Evolutionary conservation across 2,797 vertebrate species (phyloP).

Genomic region (Danio choprae): DNA sequence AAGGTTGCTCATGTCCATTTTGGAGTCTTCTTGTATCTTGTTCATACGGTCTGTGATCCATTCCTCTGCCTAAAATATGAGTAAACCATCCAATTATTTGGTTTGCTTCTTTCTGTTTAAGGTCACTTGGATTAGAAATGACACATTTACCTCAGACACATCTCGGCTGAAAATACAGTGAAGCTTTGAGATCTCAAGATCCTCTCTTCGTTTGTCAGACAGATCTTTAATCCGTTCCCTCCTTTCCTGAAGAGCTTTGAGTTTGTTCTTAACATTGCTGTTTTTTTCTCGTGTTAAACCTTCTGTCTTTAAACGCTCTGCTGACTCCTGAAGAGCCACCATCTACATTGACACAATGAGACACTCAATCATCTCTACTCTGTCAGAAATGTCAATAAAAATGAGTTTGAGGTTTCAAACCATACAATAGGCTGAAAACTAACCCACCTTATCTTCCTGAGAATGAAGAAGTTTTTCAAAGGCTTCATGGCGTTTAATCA

Average conservation of each 20-base stretch:
- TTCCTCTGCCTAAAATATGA: constrained; percentile 78
- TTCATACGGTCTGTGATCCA: constrained; percentile 86
- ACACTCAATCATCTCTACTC: background rate
- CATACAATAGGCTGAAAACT: background rate
- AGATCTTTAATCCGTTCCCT: constrained; percentile 78
- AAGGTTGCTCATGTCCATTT: constrained; percentile 78
- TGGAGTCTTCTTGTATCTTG: constrained; percentile 79
- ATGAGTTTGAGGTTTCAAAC: background rate
- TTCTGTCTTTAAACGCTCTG: constrained; percentile 69
- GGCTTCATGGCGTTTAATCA: constrained; percentile 85
- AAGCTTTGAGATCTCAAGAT: constrained; percentile 78
- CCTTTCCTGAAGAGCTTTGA: constrained; percentile 70
- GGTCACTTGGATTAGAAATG: background rate
- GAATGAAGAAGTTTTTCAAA: constrained; percentile 88
- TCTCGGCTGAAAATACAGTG: constrained; percentile 80
- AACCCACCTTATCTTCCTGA: constrained; percentile 88
- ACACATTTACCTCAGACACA: constrained; percentile 77
- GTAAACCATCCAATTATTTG: background rate
- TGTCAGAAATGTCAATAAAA: background rate
- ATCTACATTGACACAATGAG: constrained; percentile 70
- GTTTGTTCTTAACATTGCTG: constrained; percentile 68
- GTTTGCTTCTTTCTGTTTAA: background rate
- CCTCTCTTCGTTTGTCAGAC: constrained; percentile 74
- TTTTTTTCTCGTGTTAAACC: constrained; percentile 69
- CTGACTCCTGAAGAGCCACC: constrained; percentile 79